Base-by-base conservation (phyloP, 2,888 invertebrate genomes). In the Trachelus tabidus region DNA sequence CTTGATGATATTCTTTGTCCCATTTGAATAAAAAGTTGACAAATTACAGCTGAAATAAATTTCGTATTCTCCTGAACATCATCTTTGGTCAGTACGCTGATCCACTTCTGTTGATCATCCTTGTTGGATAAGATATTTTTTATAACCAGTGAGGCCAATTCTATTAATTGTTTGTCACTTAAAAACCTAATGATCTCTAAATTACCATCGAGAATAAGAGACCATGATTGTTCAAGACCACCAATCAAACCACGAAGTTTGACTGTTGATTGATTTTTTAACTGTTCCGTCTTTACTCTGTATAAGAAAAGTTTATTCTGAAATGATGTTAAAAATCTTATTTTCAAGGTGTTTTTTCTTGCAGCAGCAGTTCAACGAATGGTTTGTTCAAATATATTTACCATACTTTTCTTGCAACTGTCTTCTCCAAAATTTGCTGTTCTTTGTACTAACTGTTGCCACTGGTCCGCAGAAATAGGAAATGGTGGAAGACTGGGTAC, bases 281-380 rank as follows among this genome's bases (percentile, higher is more conserved):
- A 30, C 76, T 81, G 80, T 56, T 56, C 23, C 35, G 76, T 68
- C 79, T 78, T 83, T 2, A 84, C 37, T 77, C 77, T 77, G 79
- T 84, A 82, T 34, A 88, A 77, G 77, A 87, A 83, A 78, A 88
- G 81, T 33, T 83, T 83, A 81, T 88, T 87, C 88, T 88, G 84
- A 79, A 85, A 88, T 31, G 56, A 69, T 33, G 68, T 6, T 69
- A 56, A 76, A 69, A 12, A 68, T 33, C 11, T 40, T 56, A 31
- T n/a, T 40, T 23, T 4, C 40, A 73, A 73, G 31, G 11, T 73
- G 35, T 15, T 15, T 71, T 33, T 12, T 23, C 11, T 15, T 11
- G 34, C 0, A 76, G 40, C 56, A 12, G 23, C 31, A 76, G 12
- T 56, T 69, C 12, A n/a, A 68, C 74, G 68, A 33, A 23, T 31